phyloP scores from a whole-genome alignment of 2,888 invertebrate genomes.

The Hypomecis punctinalis region DNA sequence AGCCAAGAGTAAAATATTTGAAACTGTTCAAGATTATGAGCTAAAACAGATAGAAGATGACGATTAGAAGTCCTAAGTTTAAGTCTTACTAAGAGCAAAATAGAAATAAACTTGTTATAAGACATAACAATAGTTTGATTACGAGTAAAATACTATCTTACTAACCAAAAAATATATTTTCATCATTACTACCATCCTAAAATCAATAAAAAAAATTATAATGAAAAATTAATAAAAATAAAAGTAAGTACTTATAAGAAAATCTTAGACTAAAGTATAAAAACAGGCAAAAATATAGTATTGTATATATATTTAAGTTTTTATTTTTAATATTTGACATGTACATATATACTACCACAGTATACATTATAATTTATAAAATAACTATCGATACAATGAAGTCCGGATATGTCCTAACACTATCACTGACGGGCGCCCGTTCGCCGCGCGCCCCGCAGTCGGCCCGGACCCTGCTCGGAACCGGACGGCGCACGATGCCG shows the following conservation, averaged over 20 bases:
- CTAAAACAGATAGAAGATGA: constrained; percentile 57
- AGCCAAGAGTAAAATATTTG: constrained; percentile 78
- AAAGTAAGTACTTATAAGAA: no score
- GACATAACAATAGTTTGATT: no score
- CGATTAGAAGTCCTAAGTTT: neutral
- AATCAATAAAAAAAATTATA: neutral
- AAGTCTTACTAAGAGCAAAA: neutral
- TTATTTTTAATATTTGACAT: no score
- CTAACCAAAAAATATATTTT: no score
- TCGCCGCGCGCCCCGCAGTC: constrained; percentile 37
- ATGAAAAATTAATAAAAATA: no score
- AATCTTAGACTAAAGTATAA: no score
- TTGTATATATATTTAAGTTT: no score
- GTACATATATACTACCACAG: neutral
- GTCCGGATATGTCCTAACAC: constrained; percentile 20
- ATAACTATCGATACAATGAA: neutral
- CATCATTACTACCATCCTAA: neutral
- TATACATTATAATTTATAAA: neutral
- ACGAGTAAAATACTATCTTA: no score
- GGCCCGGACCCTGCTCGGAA: constrained; percentile 31
- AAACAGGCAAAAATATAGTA: no score
- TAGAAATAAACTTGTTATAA: neutral
- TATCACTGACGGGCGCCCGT: constrained; percentile 32
- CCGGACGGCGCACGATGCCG: constrained; percentile 60
- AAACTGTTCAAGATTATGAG: constrained; percentile 78